Base-by-base conservation (phyloP, 2,888 invertebrate species). In the Andrena bucephala region DNA sequence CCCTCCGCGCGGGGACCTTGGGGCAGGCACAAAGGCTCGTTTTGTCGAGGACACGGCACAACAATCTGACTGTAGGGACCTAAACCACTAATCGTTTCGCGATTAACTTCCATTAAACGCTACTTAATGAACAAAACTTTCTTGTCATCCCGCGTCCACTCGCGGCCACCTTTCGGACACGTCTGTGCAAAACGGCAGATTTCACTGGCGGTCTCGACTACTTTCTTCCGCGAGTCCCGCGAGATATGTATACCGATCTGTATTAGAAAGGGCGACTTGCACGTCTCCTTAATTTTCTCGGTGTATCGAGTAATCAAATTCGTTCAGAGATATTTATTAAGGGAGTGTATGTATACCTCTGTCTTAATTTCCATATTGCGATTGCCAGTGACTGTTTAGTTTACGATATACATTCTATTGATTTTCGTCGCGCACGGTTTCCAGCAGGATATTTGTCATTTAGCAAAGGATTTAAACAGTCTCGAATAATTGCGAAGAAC, bases 1-100 rank as follows among this genome's bases (percentile, higher is more conserved):
- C 94, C 94, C 94, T 93, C 91, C 82, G 72, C 84, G 66, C 81
- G 85, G 88, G 83, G 82, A 84, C 85, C 85, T 86, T 89, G 84
- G 90, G 88, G 87, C 84, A 76, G 83, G 87, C 85, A 90, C 91
- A 92, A 93, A 91, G 90, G 87, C 91, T 90, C 90, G 91, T 91
- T 90, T 42, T 89, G 90, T 86, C 79, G 89, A 90, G 91, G 89
- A 92, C 89, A 89, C 85, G 33, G 90, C 90, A 89, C 89, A 91
- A 92, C 93, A 92, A 93, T 93, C 92, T 92, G 90, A 87, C 91
- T 89, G 88, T 91, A 92, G 91, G 91, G 91, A 90, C 87, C 90
- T 89, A 92, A 92, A 92, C 93, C 93, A 89, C 93, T 92, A 94
- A 94, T 93, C 93, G 92, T 91, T 93, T 91, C 85, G 89, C 92